phyloP scores from a whole-genome alignment of 2,797 vertebrate genomes.

The Macrochelys suwanniensis region DNA sequence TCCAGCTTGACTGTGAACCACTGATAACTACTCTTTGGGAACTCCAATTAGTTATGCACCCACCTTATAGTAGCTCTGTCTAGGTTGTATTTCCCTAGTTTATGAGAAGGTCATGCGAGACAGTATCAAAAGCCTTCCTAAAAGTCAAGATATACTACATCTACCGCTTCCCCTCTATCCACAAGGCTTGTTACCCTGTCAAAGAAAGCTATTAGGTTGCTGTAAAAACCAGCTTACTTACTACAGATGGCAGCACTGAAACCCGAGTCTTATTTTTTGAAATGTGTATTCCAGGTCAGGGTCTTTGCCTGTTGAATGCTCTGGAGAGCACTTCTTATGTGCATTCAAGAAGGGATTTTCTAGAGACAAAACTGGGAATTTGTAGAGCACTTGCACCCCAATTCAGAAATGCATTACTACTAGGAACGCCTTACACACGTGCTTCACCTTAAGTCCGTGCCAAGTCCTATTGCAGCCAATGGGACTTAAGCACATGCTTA shows the following conservation, averaged over 20 bases:
- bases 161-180: no score
- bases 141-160: no score
- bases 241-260: conserved; percentile 30
- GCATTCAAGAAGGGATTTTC: rapidly evolving
- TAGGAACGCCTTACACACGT: not conserved
- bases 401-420: not conserved
- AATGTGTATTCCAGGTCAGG: not conserved
- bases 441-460: not conserved
- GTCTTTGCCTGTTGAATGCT: not conserved
- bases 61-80: no score
- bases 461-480: not conserved
- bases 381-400: not conserved
- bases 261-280: not conserved
- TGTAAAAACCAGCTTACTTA: not conserved
- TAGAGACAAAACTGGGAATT: not conserved
- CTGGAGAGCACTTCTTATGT: not conserved
- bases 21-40: no score
- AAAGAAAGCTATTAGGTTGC: not conserved
- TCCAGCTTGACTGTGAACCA: no score
- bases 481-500: rapidly evolving
- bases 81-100: no score
- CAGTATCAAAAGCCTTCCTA: no score
- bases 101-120: no score
- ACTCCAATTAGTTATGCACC: no score
- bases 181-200: no score